These are phyloP conservation scores for Drosophila meridiana DNA, from an alignment of 2,888 invertebrate genomes.

Conservation along the genomic window DNA sequence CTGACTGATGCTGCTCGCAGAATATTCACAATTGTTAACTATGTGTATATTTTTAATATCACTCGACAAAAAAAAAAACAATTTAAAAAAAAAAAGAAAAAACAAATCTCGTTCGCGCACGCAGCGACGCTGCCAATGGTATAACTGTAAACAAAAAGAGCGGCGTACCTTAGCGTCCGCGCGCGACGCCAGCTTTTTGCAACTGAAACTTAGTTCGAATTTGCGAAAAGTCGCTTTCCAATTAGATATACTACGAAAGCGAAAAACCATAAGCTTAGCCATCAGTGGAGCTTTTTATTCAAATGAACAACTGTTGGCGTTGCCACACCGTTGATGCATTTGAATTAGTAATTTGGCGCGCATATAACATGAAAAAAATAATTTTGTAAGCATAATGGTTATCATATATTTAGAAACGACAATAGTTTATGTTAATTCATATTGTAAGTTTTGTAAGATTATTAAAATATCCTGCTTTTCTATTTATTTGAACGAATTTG, in stretches of 20 bases:
- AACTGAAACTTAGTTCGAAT: conserved; percentile 63
- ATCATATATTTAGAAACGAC: background rate
- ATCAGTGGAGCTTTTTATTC: conserved; percentile 31
- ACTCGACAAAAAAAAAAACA: conserved; percentile 40
- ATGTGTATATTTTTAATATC: conserved; percentile 13
- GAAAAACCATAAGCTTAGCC: conserved; percentile 35
- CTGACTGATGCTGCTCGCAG: background rate
- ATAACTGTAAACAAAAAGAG: conserved; percentile 21
- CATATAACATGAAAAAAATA: background rate
- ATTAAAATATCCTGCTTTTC: too few species aligned
- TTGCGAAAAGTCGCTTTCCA: conserved; percentile 45
- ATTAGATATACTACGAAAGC: conserved; percentile 47
- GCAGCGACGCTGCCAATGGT: conserved; percentile 29
- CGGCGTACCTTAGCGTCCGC: conserved; percentile 43
- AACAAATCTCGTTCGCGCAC: conserved; percentile 43
- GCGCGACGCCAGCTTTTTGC: conserved; percentile 58
- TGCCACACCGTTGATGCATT: conserved; percentile 20
- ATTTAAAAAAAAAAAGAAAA: background rate
- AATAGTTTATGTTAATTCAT: background rate
- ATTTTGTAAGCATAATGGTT: background rate
- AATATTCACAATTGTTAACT: conserved; percentile 16
- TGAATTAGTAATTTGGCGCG: background rate
- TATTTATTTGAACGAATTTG: background rate
- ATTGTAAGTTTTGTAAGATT: background rate
- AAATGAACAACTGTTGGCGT: conserved; percentile 5